Conservation (phyloP, 2,888 invertebrate species). For the Acheta domesticus region DNA sequence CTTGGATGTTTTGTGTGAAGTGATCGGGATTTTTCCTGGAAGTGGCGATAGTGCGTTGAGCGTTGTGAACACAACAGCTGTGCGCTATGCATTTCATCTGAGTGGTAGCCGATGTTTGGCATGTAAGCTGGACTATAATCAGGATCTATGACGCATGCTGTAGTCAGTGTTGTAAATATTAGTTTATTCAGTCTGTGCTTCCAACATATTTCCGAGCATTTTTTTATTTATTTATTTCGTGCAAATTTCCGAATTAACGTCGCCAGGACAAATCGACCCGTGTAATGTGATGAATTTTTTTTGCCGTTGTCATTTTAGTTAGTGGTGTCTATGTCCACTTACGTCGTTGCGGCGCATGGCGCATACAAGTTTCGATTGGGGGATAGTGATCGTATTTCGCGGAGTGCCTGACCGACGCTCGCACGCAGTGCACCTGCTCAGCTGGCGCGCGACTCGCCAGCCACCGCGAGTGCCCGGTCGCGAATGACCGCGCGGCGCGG, state of each 20-base stretch:
- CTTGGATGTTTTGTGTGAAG: conserved; percentile 11
- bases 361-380: too few relatives aligned
- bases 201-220: too few relatives aligned
- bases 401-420: not conserved
- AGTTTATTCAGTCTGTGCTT: not conserved
- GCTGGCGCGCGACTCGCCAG: not conserved
- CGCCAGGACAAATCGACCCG: too few relatives aligned
- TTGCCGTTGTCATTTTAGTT: too few relatives aligned
- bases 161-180: not conserved
- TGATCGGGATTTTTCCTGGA: not conserved
- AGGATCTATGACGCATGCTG: conserved; percentile 5
- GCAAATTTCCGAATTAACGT: too few relatives aligned
- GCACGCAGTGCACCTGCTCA: not conserved
- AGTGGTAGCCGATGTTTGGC: conserved; percentile 18
- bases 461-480: not conserved
- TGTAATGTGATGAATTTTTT: too few relatives aligned
- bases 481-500: not conserved
- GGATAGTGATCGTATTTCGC: not conserved
- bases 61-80: not conserved
- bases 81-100: conserved; percentile 9
- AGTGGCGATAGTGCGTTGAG: not conserved
- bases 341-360: too few relatives aligned
- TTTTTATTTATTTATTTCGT: too few relatives aligned
- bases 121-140: not conserved
- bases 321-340: too few relatives aligned